These are phyloP conservation scores for Philopedon plagiatum DNA, from an alignment of 2,888 invertebrate genomes.

Conservation along the genomic window DNA sequence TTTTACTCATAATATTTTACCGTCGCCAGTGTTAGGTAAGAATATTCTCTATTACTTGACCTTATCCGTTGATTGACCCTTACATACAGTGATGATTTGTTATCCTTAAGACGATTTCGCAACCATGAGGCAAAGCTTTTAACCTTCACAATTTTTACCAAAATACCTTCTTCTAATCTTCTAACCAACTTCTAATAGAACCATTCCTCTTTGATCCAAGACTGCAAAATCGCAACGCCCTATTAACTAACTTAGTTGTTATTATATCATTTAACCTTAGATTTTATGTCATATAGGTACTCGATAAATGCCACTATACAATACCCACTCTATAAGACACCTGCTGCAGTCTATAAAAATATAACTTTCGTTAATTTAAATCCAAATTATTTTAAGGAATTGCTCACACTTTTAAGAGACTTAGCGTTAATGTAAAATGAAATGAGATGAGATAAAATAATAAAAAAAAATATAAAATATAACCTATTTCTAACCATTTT, in stretches of 20 bases:
- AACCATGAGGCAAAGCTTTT: background rate
- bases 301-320: constrained; percentile 22
- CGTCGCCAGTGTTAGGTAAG: background rate
- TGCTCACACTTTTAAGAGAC: constrained; percentile 11
- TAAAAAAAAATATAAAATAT: background rate
- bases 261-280: background rate
- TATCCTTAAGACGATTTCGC: background rate
- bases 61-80: constrained; percentile 6
- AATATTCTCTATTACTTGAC: background rate
- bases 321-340: constrained; percentile 46
- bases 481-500: constrained; percentile 1
- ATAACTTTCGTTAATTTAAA: constrained; percentile 20
- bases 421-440: background rate
- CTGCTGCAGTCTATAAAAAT: constrained; percentile 44
- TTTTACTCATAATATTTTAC: background rate
- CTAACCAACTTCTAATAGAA: too few species aligned
- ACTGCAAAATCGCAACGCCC: constrained; percentile 1
- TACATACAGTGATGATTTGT: background rate
- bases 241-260: background rate
- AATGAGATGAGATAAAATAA: background rate
- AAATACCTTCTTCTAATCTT: too few species aligned
- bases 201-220: background rate
- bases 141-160: too few species aligned
- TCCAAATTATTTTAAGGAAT: background rate
- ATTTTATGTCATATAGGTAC: background rate